phyloP scores from a whole-genome alignment of 2,113 vertebrate species.

The Pollimyrus isidori region DNA sequence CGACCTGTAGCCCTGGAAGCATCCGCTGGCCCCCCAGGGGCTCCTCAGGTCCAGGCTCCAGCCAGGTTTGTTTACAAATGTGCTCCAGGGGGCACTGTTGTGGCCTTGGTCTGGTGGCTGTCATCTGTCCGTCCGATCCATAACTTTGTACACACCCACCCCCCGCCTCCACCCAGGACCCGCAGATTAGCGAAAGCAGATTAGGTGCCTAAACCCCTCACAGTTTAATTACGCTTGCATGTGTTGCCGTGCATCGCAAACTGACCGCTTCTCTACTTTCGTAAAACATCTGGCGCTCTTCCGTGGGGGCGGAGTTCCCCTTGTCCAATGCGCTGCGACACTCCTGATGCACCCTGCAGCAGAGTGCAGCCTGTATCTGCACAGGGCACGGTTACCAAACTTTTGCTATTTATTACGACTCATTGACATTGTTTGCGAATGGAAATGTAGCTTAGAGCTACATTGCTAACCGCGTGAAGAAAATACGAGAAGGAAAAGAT shows the following conservation, averaged over 20 bases:
- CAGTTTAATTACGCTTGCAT: slow-evolving; percentile 92
- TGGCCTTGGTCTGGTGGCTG: not conserved
- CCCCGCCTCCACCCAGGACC: not conserved
- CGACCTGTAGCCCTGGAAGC: slow-evolving; percentile 9
- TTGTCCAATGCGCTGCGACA: not conserved
- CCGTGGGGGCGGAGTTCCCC: not conserved
- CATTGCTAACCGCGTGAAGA: not conserved
- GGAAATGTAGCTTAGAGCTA: not conserved
- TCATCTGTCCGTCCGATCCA: not conserved
- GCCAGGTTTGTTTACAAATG: not conserved
- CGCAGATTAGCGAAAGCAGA: slow-evolving; percentile 82
- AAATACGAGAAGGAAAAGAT: not conserved
- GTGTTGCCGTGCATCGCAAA: slow-evolving; percentile 68
- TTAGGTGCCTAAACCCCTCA: slow-evolving; percentile 84
- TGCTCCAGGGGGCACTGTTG: not conserved
- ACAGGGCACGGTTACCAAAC: not conserved
- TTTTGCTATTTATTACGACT: not conserved
- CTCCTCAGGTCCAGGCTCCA: not conserved
- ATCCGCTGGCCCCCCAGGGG: not conserved
- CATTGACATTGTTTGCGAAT: not conserved
- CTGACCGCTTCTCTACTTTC: slow-evolving; percentile 61
- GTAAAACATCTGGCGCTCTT: slow-evolving; percentile 43
- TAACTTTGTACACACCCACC: slow-evolving; percentile 3
- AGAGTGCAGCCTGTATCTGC: not conserved
- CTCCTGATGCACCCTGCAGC: not conserved